Percentiles rank a stretch among this genome's conserved stretches.
Evolutionary conservation across 2,797 vertebrate species (phyloP).

Genomic region (Florisuga fusca): DNA sequence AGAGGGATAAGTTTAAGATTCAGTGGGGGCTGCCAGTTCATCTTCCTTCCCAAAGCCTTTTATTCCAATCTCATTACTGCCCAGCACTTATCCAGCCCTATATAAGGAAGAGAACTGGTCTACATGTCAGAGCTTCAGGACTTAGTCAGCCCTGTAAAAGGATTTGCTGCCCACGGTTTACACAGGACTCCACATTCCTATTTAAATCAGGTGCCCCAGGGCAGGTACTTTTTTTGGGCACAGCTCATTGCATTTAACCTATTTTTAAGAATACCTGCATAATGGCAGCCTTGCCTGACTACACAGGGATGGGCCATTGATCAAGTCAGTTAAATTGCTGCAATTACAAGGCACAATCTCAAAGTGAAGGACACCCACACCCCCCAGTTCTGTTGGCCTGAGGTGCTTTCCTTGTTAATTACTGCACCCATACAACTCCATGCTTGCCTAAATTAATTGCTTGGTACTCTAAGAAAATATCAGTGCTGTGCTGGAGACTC

Average conservation of each 20-base stretch:
- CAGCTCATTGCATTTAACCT: background rate
- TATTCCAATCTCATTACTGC: conserved; percentile 47
- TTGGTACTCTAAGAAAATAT: conserved; percentile 29
- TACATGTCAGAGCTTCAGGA: conserved; percentile 12
- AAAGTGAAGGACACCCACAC: conserved; percentile 45
- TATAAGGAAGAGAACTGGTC: conserved; percentile 48
- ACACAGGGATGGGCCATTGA: background rate
- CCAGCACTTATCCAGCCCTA: conserved; percentile 50
- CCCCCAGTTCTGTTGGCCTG: conserved; percentile 15
- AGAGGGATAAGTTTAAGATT: background rate
- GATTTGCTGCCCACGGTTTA: conserved; percentile 26
- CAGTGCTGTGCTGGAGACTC: background rate
- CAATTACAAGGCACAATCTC: conserved; percentile 28
- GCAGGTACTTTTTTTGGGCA: conserved; percentile 20
- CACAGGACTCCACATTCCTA: background rate
- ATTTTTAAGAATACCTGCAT: background rate
- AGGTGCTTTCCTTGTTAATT: conserved; percentile 60
- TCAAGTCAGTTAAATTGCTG: background rate
- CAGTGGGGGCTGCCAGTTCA: conserved; percentile 4
- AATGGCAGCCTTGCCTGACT: background rate
- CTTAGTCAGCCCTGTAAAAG: conserved; percentile 16
- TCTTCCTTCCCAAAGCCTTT: conserved; percentile 41
- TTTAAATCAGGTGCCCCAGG: background rate
- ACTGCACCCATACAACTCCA: background rate
- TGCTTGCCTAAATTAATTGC: conserved; percentile 66